phyloP scores from a whole-genome alignment of 2,797 vertebrate genomes.

The Platyrinchus mystaceus region DNA sequence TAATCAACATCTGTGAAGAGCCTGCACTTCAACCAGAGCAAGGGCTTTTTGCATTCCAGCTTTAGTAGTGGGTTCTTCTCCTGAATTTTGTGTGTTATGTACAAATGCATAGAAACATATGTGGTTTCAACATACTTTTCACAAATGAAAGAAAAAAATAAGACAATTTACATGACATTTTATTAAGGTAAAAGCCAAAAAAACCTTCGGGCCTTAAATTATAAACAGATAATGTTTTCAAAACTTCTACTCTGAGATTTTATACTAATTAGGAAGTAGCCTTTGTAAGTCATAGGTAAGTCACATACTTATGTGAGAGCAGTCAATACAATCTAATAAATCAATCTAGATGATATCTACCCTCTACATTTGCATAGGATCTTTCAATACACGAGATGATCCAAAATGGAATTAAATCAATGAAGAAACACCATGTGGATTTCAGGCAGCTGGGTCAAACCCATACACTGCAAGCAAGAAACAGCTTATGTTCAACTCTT shows the following conservation, averaged over 20 bases:
- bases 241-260: not conserved
- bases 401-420: not conserved
- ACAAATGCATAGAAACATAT: not conserved
- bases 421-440: not conserved
- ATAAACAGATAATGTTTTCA: not conserved
- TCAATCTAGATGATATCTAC: not conserved
- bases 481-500: not conserved
- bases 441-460: not conserved
- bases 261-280: not conserved
- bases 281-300: not conserved
- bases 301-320: not conserved
- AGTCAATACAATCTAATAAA: not conserved
- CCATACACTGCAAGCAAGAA: not conserved
- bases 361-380: not conserved
- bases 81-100: not conserved
- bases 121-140: not conserved
- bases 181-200: not conserved
- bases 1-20: conserved; percentile 24
- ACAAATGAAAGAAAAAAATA: not conserved
- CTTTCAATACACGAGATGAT: not conserved
- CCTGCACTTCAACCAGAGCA: not conserved
- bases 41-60: not conserved
- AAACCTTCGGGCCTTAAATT: not conserved
- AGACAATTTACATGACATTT: not conserved
- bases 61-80: not conserved